Percentiles rank a stretch among this genome's conserved stretches.
phyloP scores from a whole-genome alignment of 1,140 invertebrate species.

The Heterodera schachtii region DNA sequence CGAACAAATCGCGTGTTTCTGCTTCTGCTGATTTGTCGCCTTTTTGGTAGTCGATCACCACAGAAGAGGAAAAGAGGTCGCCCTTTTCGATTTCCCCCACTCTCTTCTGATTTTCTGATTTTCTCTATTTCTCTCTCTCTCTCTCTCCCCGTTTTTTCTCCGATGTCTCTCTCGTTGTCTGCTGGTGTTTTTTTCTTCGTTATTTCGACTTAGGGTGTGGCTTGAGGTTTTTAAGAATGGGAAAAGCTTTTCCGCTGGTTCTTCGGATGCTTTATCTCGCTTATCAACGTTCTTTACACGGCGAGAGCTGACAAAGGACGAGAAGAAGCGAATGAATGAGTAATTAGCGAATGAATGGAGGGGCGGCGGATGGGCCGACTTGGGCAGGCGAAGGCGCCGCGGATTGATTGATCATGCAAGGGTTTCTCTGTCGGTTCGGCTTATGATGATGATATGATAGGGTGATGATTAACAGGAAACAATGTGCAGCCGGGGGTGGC shows the following conservation, averaged over 20 bases:
- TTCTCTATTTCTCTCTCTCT: neutral
- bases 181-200: too few relatives aligned
- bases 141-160: neutral
- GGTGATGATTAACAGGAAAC: conserved; percentile 1
- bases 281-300: neutral
- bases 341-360: too few relatives aligned
- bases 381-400: too few relatives aligned
- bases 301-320: neutral
- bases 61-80: neutral
- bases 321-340: neutral
- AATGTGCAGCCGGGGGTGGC: neutral
- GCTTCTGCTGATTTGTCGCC: neutral
- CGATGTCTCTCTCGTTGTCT: neutral
- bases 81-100: neutral
- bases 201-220: too few relatives aligned
- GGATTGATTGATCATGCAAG: neutral
- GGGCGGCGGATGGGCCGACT: neutral
- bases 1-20: neutral
- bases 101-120: neutral
- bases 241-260: neutral
- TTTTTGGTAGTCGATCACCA: neutral
- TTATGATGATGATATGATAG: neutral
- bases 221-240: neutral
- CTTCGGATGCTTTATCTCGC: neutral
- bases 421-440: neutral